A percentile compares a stretch with the other conserved stretches of the same genome.
These are phyloP conservation scores for Thinocorus orbignyianus DNA, from an alignment of 2,113 vertebrate genomes.

Conservation along the genomic window DNA sequence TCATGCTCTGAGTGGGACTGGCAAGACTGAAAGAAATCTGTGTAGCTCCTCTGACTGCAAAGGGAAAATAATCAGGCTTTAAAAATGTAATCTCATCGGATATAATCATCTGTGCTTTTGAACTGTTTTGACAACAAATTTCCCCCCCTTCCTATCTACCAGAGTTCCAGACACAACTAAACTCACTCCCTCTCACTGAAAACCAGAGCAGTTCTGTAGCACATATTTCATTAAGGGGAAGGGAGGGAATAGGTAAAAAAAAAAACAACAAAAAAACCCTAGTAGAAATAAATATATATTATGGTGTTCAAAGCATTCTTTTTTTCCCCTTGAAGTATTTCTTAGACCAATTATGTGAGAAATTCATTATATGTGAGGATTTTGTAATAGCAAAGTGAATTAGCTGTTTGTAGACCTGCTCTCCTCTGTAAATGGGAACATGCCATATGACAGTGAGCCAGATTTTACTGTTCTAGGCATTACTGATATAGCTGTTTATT, in stretches of 20 bases:
- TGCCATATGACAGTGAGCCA: slow-evolving; percentile 60
- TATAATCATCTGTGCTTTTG: background rate
- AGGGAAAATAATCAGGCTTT: background rate
- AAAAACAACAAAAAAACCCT: background rate
- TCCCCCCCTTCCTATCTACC: background rate
- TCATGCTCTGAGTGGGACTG: background rate
- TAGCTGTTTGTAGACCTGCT: slow-evolving; percentile 63
- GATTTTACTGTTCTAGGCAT: slow-evolving; percentile 73
- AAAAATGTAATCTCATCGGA: background rate
- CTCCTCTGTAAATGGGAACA: slow-evolving; percentile 37
- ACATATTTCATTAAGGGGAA: background rate
- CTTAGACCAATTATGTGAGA: slow-evolving; percentile 60
- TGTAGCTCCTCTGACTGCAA: background rate
- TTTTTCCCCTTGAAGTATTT: slow-evolving; percentile 51
- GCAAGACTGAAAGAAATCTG: background rate
- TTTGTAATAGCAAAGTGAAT: slow-evolving; percentile 66
- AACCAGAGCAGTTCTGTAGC: slow-evolving; percentile 1
- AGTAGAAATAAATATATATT: slow-evolving; percentile 27
- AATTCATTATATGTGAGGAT: slow-evolving; percentile 66
- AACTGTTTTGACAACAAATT: background rate
- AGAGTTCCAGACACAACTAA: background rate
- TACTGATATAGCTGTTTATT: slow-evolving; percentile 78
- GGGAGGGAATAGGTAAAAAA: background rate
- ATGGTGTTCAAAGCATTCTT: slow-evolving; percentile 13
- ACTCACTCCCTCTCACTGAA: background rate